Conservation (phyloP, 2,113 vertebrate genomes). For the Tachycineta bicolor region DNA sequence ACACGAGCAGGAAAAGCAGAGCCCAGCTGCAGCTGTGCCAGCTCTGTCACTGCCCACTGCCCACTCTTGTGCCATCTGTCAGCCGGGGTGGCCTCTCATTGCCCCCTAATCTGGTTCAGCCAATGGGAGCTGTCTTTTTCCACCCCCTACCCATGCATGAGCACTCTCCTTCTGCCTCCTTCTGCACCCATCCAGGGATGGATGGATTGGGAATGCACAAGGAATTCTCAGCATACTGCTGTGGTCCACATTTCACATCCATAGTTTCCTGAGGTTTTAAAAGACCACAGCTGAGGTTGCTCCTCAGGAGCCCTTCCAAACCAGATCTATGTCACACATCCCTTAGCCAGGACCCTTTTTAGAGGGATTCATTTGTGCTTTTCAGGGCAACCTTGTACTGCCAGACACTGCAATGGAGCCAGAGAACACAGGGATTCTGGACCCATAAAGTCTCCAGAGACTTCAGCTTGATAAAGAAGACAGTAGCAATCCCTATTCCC, state of each 20-base stretch:
- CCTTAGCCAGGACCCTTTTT: background rate
- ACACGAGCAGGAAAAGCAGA: background rate
- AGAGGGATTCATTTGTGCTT: background rate
- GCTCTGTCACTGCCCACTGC: background rate
- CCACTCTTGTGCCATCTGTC: background rate
- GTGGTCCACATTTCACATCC: background rate
- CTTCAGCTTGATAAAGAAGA: background rate
- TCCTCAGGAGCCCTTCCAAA: background rate
- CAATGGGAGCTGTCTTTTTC: background rate
- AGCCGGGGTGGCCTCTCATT: background rate
- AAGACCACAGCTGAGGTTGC: background rate
- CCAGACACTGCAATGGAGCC: rapidly evolving
- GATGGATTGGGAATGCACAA: background rate
- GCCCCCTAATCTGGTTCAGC: background rate
- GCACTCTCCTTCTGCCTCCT: background rate
- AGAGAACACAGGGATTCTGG: background rate
- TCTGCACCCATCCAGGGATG: background rate
- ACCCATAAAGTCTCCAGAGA: background rate
- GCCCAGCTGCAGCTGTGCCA: background rate
- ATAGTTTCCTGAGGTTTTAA: background rate
- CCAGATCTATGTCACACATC: background rate
- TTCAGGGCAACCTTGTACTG: background rate
- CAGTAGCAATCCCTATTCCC: background rate
- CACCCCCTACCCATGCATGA: background rate
- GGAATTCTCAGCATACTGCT: background rate